Base-by-base conservation (phyloP, 2,113 vertebrate species). In the Synodontis membranacea region DNA sequence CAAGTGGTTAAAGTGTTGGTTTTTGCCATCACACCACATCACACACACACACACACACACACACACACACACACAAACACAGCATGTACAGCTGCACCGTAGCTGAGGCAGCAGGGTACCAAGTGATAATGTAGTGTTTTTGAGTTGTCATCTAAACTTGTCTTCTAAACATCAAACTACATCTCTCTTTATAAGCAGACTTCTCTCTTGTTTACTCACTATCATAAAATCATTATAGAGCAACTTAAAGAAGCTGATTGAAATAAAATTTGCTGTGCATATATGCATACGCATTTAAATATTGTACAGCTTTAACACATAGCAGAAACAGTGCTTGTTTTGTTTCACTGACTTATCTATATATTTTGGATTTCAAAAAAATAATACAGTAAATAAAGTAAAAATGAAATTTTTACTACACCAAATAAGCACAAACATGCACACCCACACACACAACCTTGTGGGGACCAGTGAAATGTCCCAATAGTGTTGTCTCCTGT, bases 101-200 rank as follows among this genome's bases (percentile, higher is more conserved):
- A 82, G 48, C 60, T 64, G n/a, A 70, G 48, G 37, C 62, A 56
- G 56, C 70, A 85, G 52, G 37, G 60, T 60, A 68, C 60, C 6
- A 23, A 11, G 78, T 80, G 60, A 84, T 87, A 34, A 76, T 31
- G 79, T 37, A 56, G 79, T n/a, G n/a, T 79, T 76, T 88, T 85
- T 34, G 23, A 82, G 28, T 52, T 80, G 3, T 80, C 44, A 85
- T 50, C 37, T 46, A 21, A 68, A 66, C 78, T 46, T 72, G 25
- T n/a, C 31, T 25, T 56, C n/a, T n/a, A n/a, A n/a, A 80, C n/a
- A 46, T 86, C 31, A 10, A 31, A 44, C 37, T 31, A 42, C 52
- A 56, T 75, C 66, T 37, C 48, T 54, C 21, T 72, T 64, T 64
- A 56, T 15, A 25, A 75, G 52, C 44, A 52, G 78, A 80, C 52